These are phyloP conservation scores for Clytia hemisphaerica DNA, from an alignment of 30 jellyfish, hydroid and myxozoan species.

Conservation along the genomic window DNA sequence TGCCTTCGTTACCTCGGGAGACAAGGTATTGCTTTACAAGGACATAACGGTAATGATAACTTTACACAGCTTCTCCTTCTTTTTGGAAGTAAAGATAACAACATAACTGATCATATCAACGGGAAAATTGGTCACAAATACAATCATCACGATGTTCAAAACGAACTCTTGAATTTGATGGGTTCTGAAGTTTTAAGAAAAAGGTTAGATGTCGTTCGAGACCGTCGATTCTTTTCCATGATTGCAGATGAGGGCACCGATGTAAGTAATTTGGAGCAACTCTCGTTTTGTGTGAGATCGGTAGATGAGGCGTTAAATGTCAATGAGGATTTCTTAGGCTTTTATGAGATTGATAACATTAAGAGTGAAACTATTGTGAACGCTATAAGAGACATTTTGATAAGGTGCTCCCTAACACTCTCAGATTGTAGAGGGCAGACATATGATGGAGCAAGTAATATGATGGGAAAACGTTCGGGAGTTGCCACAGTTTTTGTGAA, in stretches of 20 bases:
- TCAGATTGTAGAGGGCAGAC: slow-evolving; percentile 32
- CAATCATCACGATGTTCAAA: slow-evolving; percentile 11
- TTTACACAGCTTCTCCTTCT: slow-evolving; percentile 20
- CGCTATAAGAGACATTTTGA: slow-evolving; percentile 27
- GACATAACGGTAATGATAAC: slow-evolving; percentile 20
- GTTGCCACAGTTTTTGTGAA: slow-evolving; percentile 26
- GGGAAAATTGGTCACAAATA: slow-evolving; percentile 24
- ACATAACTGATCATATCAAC: slow-evolving; percentile 27
- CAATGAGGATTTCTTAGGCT: slow-evolving; percentile 18
- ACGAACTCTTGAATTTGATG: neutral
- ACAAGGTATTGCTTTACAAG: slow-evolving; percentile 37
- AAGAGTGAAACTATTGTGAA: slow-evolving; percentile 1
- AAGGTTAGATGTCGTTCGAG: neutral
- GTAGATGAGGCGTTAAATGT: slow-evolving; percentile 18
- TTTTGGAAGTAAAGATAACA: slow-evolving; percentile 24
- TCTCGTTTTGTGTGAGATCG: slow-evolving; percentile 26
- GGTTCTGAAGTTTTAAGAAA: neutral
- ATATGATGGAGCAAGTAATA: slow-evolving; percentile 44
- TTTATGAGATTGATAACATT: slow-evolving; percentile 5
- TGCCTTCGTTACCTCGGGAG: slow-evolving; percentile 24
- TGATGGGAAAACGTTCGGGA: slow-evolving; percentile 48
- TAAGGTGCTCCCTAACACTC: slow-evolving; percentile 2
- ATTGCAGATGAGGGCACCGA: slow-evolving; percentile 40
- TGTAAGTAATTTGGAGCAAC: slow-evolving; percentile 24
- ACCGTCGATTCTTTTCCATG: neutral